Percentiles rank a stretch among this genome's conserved stretches.
Conservation (phyloP, 2,797 vertebrate genomes). For the Pteronotus mesoamericanus region DNA sequence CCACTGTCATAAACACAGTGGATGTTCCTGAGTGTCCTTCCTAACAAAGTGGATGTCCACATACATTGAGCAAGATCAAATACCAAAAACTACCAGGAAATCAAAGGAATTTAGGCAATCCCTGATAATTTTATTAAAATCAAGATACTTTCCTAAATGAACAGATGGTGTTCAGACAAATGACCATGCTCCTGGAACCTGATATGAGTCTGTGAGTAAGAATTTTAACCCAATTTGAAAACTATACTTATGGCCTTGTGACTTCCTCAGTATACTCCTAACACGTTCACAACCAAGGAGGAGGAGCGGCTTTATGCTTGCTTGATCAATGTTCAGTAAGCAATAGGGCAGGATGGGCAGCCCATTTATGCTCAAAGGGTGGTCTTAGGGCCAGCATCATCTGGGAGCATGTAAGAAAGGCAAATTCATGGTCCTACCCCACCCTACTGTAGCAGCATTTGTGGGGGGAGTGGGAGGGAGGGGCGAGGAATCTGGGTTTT, state of each 20-base stretch:
- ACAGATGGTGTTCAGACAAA: background rate
- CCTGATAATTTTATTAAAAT: slow-evolving; percentile 40
- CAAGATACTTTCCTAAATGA: background rate
- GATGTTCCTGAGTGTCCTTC: slow-evolving; percentile 30
- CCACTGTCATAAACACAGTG: slow-evolving; percentile 44
- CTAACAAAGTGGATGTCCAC: background rate
- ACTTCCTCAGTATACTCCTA: background rate
- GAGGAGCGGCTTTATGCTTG: background rate
- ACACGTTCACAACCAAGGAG: background rate
- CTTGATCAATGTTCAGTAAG: background rate
- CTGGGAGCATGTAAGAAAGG: background rate
- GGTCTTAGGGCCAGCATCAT: background rate
- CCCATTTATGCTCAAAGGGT: background rate
- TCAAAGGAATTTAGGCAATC: background rate
- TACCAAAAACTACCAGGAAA: background rate
- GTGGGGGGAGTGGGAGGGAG: background rate
- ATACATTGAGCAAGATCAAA: background rate
- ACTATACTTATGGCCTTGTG: background rate
- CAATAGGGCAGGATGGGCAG: background rate
- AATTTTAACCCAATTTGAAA: slow-evolving; percentile 40
- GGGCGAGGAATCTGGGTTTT: background rate
- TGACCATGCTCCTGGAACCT: background rate
- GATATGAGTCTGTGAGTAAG: slow-evolving; percentile 3
- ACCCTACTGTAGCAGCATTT: background rate
- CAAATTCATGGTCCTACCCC: background rate